Evolutionary conservation across 2,888 invertebrate genomes (phyloP).

Genomic region (Trichogramma evanescens): DNA sequence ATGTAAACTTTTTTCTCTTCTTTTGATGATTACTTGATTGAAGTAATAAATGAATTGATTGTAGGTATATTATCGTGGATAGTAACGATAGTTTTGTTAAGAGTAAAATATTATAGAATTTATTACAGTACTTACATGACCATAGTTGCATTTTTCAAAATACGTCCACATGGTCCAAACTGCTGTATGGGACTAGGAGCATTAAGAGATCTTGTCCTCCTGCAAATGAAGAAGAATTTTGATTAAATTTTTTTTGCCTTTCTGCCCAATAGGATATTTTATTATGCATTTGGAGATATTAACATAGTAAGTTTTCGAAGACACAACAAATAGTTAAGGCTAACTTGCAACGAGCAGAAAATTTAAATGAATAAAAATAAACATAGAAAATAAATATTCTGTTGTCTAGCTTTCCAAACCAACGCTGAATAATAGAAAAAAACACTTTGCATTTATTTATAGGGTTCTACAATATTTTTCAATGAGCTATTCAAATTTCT

Average conservation of each 20-base stretch:
- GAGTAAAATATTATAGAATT: not conserved
- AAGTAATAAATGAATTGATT: not conserved
- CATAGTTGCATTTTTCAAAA: conserved; percentile 94
- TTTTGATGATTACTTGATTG: not conserved
- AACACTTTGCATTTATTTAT: no score
- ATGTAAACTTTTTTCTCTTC: not conserved
- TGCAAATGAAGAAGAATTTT: conserved; percentile 43
- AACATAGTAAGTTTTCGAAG: not conserved
- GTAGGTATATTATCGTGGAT: not conserved
- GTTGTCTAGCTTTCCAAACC: no score
- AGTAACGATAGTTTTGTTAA: not conserved
- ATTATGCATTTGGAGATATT: not conserved
- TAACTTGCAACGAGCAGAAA: not conserved
- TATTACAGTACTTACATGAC: conserved; percentile 74
- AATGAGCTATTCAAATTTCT: no score
- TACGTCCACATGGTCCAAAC: conserved; percentile 96
- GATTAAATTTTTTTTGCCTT: not conserved
- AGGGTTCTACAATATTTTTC: no score
- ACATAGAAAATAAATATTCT: not conserved
- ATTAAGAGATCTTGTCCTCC: conserved; percentile 90
- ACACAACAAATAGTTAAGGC: not conserved
- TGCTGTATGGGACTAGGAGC: conserved; percentile 94
- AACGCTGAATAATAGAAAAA: no score
- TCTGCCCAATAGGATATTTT: not conserved
- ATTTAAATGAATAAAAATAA: not conserved